Percentiles rank a stretch among this genome's conserved stretches.
phyloP scores from a whole-genome alignment of 2,888 invertebrate genomes.

The Crematogaster levior region DNA sequence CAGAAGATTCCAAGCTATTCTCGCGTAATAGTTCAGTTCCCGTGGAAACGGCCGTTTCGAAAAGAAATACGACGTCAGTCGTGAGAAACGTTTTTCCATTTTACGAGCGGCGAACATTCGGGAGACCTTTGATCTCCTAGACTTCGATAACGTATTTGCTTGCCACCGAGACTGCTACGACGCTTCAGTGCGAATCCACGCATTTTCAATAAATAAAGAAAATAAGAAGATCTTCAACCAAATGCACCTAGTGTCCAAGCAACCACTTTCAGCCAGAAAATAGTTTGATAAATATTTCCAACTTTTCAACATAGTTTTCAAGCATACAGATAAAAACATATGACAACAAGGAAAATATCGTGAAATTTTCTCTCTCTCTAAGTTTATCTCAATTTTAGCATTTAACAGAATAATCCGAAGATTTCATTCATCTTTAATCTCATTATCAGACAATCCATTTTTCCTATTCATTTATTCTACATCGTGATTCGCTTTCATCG shows the following conservation, averaged over 20 bases:
- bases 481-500: too few species aligned
- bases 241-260: not conserved
- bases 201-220: slow-evolving; percentile 3
- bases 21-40: slow-evolving; percentile 45
- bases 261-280: slow-evolving; percentile 15
- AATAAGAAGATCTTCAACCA: not conserved
- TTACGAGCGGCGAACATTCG: slow-evolving; percentile 58
- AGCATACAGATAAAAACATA: not conserved
- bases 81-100: slow-evolving; percentile 48
- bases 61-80: slow-evolving; percentile 43
- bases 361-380: not conserved
- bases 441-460: not conserved
- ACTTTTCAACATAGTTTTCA: not conserved
- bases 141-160: slow-evolving; percentile 18
- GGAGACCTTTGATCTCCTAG: slow-evolving; percentile 54
- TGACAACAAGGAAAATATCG: slow-evolving; percentile 7
- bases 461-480: not conserved
- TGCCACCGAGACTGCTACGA: not conserved
- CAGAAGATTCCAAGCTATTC: slow-evolving; percentile 42
- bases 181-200: not conserved
- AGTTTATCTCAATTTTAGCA: slow-evolving; percentile 13
- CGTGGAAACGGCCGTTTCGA: slow-evolving; percentile 28
- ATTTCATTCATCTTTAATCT: not conserved
- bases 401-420: not conserved
- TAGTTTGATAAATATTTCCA: not conserved